Base-by-base conservation (phyloP, 1,140 invertebrate species). In the Drosophila persimilis region DNA sequence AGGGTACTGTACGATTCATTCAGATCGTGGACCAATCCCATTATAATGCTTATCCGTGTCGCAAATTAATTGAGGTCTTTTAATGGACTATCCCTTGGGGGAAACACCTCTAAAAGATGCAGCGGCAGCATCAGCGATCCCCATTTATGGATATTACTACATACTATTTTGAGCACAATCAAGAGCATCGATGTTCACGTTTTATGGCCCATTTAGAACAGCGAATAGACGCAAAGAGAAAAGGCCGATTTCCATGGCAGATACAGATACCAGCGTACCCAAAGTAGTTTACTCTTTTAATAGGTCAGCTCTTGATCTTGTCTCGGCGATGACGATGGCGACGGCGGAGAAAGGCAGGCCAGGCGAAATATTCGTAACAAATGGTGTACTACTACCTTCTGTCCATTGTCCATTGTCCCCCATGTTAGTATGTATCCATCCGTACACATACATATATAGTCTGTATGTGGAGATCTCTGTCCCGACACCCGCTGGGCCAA, bases 241-340 rank as follows among this genome's bases (percentile, higher is more conserved):
- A 64, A 65, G 48, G 54, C 41, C 62, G 64, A 67, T 67, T 62
- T 65, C 65, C 61, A 67, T 67, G 64, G 48, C 44, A 67, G 65
- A 69, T 69, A 69, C 65, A 35, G 8, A 35, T 35, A 13, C 35
- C 8, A 11, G 3, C 31, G 31, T 39, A 39, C 3, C 35, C 35
- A 69, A 69, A 69, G 65, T 69, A 69, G 65, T 69, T 69, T 69
- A 57, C 31, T 64, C 65, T 69, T 69, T 69, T 69, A 69, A 69
- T 69, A 69, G 65, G 65, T 69, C 65, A 69, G 63, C 65, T 69
- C 41, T 69, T 31, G 65, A 39, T 39, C 35, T 39, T 39, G 35
- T 39, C 35, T 39, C 11, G 35, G 9, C 35, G 11, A 3, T 1
- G 29, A 2, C 9, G 9, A 8, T 35, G 31, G 31, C 31, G 3